These are phyloP conservation scores for Eulithis prunata DNA, from an alignment of 2,888 invertebrate species.

Conservation along the genomic window DNA sequence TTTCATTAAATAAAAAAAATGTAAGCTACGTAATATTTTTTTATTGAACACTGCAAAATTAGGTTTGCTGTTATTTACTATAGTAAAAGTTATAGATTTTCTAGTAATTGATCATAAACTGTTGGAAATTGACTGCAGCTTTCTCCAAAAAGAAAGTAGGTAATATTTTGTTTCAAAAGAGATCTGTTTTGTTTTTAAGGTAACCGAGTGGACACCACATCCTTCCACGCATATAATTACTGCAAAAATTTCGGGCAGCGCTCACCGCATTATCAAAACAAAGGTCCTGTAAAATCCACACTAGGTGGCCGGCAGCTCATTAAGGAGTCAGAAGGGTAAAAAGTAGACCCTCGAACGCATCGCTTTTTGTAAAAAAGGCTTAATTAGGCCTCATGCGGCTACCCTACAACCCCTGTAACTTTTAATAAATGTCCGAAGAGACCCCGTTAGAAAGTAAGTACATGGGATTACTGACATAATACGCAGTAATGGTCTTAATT, in stretches of 20 bases:
- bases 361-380: constrained; percentile 82
- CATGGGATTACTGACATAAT: constrained; percentile 44
- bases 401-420: constrained; percentile 81
- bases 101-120: too few relatives aligned
- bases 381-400: constrained; percentile 84
- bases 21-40: too few relatives aligned
- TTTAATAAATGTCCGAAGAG: constrained; percentile 83
- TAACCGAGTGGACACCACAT: constrained; percentile 29
- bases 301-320: constrained; percentile 79
- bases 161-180: too few relatives aligned
- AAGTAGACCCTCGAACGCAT: constrained; percentile 67
- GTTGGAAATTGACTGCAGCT: too few relatives aligned
- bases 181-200: constrained; percentile 14
- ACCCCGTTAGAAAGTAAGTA: constrained; percentile 55
- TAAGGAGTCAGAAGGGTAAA: constrained; percentile 81
- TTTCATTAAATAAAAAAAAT: too few relatives aligned
- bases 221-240: constrained; percentile 52
- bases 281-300: constrained; percentile 70
- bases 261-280: constrained; percentile 68
- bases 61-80: too few relatives aligned
- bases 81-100: too few relatives aligned
- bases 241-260: constrained; percentile 53
- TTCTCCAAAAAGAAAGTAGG: too few relatives aligned
- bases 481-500: constrained; percentile 41
- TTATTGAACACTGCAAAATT: too few relatives aligned